Base-by-base conservation (phyloP, 2,888 invertebrate genomes). In the Oconnorella tubifera region DNA sequence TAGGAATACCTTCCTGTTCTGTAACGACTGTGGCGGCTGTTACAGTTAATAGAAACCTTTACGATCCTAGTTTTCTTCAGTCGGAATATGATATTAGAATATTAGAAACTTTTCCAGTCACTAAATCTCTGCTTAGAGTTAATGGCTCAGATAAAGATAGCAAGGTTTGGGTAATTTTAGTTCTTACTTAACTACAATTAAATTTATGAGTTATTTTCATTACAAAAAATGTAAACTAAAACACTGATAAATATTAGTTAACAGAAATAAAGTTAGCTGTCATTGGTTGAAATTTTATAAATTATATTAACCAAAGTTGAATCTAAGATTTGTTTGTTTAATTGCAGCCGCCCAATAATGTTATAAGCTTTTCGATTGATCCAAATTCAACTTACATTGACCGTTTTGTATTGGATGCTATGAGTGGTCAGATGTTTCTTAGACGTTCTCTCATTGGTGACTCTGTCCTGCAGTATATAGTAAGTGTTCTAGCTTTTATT, bases 81-180 rank as follows among this genome's bases (percentile, higher is more conserved):
- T 64, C 70, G 3, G 91, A 90, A 75, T 92, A 93, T 79, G 91
- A 92, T 84, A 92, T 92, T 0, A 89, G 91, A 68, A 91, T 95
- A 1, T 91, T 92, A 1, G 95, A 95, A 85, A 94, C 72, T 1
- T 58, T 70, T 2, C 33, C 33, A 3, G 55, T 68, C 19, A 70
- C 69, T 27, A 51, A 66, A 3, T 57, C 70, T 19, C 73, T 71
- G 29, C 28, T 66, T 55, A 68, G 28, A 6, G 57, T 71, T 10
- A n/a, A 33, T 14, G 71, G 69, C 14, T 56, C 50, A 27, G 71
- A 71, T 33, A 49, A 25, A 3, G 71, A 71, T 33, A 58, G 53
- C 28, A 62, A 63, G 65, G 70, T 70, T 33, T 51, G 33, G n/a
- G n/a, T n/a, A n/a, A n/a, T 23, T 29, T 6, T 6, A 4, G 6